These are phyloP conservation scores for Casuarius casuarius DNA, from an alignment of 2,113 vertebrate species.

Conservation along the genomic window DNA sequence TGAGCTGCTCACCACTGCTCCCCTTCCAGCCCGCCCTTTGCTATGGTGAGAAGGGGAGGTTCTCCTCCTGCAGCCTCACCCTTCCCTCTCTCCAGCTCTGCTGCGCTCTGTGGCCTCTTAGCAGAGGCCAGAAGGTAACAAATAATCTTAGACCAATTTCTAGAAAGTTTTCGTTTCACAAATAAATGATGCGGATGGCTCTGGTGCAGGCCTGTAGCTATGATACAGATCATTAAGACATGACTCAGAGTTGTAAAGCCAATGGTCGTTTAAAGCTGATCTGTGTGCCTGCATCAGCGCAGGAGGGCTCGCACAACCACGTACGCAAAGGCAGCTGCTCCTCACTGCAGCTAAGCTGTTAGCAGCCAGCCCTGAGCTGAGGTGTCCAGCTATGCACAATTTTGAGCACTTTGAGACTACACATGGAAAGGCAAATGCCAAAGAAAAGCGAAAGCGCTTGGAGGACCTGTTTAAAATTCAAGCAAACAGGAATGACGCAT, in stretches of 20 bases:
- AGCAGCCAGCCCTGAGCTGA: not conserved
- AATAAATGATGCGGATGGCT: not conserved
- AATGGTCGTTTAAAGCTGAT: not conserved
- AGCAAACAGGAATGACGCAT: not conserved
- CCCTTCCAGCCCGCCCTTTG: not conserved
- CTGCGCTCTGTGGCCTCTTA: not conserved
- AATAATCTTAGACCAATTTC: not conserved
- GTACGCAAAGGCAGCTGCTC: not conserved
- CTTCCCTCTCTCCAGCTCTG: not conserved
- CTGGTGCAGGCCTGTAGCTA: not conserved
- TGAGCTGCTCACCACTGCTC: not conserved
- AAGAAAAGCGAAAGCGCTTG: not conserved
- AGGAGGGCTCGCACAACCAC: not conserved
- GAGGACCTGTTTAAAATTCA: slow-evolving; percentile 34
- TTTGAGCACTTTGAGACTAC: not conserved
- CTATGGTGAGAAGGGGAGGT: not conserved
- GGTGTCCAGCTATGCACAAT: not conserved
- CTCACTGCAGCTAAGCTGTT: not conserved
- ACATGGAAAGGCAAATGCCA: slow-evolving; percentile 3
- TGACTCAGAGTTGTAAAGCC: not conserved
- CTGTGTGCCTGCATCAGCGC: not conserved
- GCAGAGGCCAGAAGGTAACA: not conserved
- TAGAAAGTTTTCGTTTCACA: not conserved
- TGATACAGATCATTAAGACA: not conserved
- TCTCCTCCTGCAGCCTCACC: not conserved